Base-by-base conservation (phyloP, 1,140 invertebrate species). In the Ostrea edulis region DNA sequence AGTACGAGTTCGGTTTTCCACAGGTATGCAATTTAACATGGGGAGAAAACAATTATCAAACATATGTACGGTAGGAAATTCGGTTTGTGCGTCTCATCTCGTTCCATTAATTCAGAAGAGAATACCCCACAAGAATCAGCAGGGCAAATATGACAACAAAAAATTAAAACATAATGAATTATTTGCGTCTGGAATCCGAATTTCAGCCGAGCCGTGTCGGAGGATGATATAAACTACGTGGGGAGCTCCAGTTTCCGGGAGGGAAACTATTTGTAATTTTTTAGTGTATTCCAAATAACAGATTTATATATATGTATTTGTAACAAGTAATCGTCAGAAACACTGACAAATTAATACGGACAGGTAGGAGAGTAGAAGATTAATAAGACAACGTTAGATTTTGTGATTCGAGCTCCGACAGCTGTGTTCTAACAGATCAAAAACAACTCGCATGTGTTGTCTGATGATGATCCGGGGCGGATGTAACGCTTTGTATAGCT, bases 1-100 rank as follows among this genome's bases (percentile, higher is more conserved):
- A 96, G 83, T 98, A 98, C 93, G 98, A 99, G 95, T 96, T 96
- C 87, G 97, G 96, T 51, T 96, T 97, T 84, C 95, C 96, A 82
- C 93, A 96, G 87, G 91, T 92, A 53, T 9, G 55, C 20, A 8
- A 7, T 62, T n/a, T 2, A 62, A 58, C 20, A 20, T 20, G 0
- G 0, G 20, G 0, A 7, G 20, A 20, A 62, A 62, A n/a, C 55
- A 62, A 62, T 62, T 17, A 62, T 62, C 55, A 20, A 62, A 20
- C 17, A 62, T 20, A 62, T 20, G 14, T 20, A 20, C 55, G 17
- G 55, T n/a, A 20, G 3, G 5, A 1, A n/a, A 5, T 62, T 62
- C 55, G 17, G 17, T 62, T 7, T 5, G 14, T 20, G 55, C 55
- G 55, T 20, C n/a, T 62, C 55, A 17, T 62, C 55, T 62, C 12